Evolutionary conservation across 2,888 invertebrate genomes (phyloP).

Genomic region (Habroteleia sp.): DNA sequence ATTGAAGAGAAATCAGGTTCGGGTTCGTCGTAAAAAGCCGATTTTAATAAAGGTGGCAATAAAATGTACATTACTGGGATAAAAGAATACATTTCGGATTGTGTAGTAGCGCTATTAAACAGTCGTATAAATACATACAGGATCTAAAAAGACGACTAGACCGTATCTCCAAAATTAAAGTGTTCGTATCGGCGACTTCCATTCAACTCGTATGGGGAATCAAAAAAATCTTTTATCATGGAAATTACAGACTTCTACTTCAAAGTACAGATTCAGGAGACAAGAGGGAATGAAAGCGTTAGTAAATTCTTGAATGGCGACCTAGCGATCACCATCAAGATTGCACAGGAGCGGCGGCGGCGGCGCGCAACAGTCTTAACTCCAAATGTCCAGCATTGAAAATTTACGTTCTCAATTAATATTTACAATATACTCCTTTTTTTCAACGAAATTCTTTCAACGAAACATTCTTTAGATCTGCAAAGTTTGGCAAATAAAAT

Average conservation of each 20-base stretch:
- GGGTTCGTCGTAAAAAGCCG: constrained; percentile 8
- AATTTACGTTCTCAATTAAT: constrained; percentile 51
- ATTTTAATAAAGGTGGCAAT: constrained; percentile 17
- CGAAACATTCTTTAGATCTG: background rate
- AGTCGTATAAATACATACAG: constrained; percentile 39
- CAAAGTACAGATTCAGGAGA: constrained; percentile 44
- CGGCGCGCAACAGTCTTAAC: constrained; percentile 27
- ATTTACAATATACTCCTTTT: constrained; percentile 24
- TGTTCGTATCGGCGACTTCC: constrained; percentile 42
- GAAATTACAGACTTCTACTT: constrained; percentile 70
- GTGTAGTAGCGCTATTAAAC: constrained; percentile 30
- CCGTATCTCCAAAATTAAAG: constrained; percentile 54
- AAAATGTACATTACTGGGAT: constrained; percentile 20
- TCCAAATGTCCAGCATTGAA: constrained; percentile 22
- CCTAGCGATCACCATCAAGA: constrained; percentile 51
- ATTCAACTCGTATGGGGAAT: constrained; percentile 27
- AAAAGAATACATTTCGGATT: constrained; percentile 28
- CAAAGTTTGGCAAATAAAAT: background rate
- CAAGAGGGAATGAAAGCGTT: constrained; percentile 53
- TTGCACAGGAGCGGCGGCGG: constrained; percentile 42
- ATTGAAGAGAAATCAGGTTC: too few species aligned
- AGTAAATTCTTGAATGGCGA: constrained; percentile 50
- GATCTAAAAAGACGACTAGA: constrained; percentile 24
- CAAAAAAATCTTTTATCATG: constrained; percentile 71
- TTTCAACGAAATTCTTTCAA: background rate